Evolutionary conservation across 2,113 vertebrate genomes (phyloP).

Genomic region (Menura novaehollandiae): DNA sequence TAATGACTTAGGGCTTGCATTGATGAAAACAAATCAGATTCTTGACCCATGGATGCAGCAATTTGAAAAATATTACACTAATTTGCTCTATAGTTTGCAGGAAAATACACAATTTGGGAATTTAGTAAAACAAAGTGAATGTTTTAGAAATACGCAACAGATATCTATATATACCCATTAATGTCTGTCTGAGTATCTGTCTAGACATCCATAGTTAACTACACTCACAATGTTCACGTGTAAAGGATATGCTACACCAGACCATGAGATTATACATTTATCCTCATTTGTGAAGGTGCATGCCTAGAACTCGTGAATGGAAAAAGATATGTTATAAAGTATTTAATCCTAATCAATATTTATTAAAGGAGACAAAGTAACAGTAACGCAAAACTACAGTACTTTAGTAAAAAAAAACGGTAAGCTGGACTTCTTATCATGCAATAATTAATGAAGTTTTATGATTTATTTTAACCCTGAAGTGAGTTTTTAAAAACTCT

Average conservation of each 20-base stretch:
- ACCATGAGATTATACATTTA: slow-evolving; percentile 38
- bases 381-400: not conserved
- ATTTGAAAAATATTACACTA: not conserved
- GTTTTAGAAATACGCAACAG: not conserved
- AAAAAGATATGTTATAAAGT: slow-evolving; percentile 6
- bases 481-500: not conserved
- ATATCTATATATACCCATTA: not conserved
- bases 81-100: not conserved
- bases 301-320: slow-evolving; percentile 2
- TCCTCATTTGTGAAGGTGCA: slow-evolving; percentile 47
- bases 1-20: not conserved
- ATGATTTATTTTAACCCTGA: slow-evolving; percentile 37
- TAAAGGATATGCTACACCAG: not conserved
- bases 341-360: slow-evolving; percentile 57
- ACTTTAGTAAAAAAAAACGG: not conserved
- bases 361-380: slow-evolving; percentile 51
- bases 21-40: not conserved
- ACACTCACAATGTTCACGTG: not conserved
- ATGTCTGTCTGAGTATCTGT: not conserved
- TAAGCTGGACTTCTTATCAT: not conserved
- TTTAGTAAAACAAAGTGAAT: not conserved
- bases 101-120: not conserved
- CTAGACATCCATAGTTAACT: not conserved
- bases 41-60: not conserved
- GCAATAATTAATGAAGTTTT: slow-evolving; percentile 15